Conservation (phyloP, 2,113 vertebrate species). For the Tympanuchus pallidicinctus region DNA sequence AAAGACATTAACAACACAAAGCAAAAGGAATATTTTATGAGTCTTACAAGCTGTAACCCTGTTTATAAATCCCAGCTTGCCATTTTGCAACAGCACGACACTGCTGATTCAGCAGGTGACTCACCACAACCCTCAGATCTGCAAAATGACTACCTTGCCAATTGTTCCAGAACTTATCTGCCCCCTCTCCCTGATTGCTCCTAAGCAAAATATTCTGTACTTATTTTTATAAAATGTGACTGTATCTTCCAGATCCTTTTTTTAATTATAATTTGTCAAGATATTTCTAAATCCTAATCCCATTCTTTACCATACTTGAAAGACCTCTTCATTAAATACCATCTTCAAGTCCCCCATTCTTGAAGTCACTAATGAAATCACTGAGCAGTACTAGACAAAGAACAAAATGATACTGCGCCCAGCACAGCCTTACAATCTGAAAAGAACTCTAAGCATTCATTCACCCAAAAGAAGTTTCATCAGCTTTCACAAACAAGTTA, state of each 20-base stretch:
- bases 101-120: slow-evolving; percentile 68
- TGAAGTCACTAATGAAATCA: slow-evolving; percentile 1
- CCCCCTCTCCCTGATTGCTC: background rate
- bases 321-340: background rate
- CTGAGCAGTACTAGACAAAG: background rate
- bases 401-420: background rate
- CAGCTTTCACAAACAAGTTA: background rate
- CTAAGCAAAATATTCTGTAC: background rate
- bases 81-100: slow-evolving; percentile 62
- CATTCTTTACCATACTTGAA: background rate
- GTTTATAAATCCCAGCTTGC: slow-evolving; percentile 49
- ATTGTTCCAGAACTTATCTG: slow-evolving; percentile 21
- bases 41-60: slow-evolving; percentile 24
- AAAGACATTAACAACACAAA: slow-evolving; percentile 3
- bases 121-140: slow-evolving; percentile 56
- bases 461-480: slow-evolving; percentile 38
- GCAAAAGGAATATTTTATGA: slow-evolving; percentile 28
- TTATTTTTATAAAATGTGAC: background rate
- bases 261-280: background rate
- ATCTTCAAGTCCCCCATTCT: background rate
- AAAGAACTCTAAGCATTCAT: slow-evolving; percentile 23
- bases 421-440: background rate
- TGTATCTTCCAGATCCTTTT: background rate
- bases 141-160: slow-evolving; percentile 54
- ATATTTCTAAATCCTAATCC: background rate